These are phyloP conservation scores for Ethmia dodecea DNA, from an alignment of 2,888 invertebrate genomes.

Conservation along the genomic window DNA sequence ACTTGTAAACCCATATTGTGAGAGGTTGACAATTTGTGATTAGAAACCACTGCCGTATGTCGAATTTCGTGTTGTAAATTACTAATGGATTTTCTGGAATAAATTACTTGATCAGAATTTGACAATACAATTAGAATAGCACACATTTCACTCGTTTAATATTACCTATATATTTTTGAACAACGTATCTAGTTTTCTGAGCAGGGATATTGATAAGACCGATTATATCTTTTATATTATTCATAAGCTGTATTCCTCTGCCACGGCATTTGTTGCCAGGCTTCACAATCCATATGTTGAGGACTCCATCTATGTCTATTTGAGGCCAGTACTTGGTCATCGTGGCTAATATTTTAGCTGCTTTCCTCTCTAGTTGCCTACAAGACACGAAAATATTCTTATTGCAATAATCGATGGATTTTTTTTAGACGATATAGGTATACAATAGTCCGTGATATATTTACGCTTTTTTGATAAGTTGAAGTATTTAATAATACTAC, in stretches of 20 bases:
- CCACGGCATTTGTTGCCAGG: constrained; percentile 96
- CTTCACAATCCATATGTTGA: constrained; percentile 96
- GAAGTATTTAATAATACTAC: too few relatives aligned
- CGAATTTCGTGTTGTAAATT: constrained; percentile 94
- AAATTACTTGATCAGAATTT: constrained; percentile 7
- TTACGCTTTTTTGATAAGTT: constrained; percentile 8
- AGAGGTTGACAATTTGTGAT: constrained; percentile 94
- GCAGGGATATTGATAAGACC: constrained; percentile 82
- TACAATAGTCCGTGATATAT: constrained; percentile 28
- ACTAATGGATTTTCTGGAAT: constrained; percentile 90
- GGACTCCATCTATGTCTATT: constrained; percentile 88
- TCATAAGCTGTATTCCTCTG: constrained; percentile 91
- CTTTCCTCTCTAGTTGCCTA: constrained; percentile 71
- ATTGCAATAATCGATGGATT: not conserved
- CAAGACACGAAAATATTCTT: constrained; percentile 1
- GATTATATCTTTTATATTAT: constrained; percentile 90
- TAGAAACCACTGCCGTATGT: constrained; percentile 97
- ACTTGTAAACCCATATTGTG: constrained; percentile 95
- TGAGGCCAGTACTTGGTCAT: constrained; percentile 88
- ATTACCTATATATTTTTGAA: constrained; percentile 98
- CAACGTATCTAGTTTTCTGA: constrained; percentile 89
- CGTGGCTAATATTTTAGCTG: constrained; percentile 80
- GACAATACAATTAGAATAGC: not conserved
- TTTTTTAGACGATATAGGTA: not conserved
- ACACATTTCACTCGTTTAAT: constrained; percentile 26